A percentile compares a stretch with the other conserved stretches of the same genome.
Evolutionary conservation across 2,888 invertebrate genomes (phyloP).

Genomic region (Drosophila anomelani): DNA sequence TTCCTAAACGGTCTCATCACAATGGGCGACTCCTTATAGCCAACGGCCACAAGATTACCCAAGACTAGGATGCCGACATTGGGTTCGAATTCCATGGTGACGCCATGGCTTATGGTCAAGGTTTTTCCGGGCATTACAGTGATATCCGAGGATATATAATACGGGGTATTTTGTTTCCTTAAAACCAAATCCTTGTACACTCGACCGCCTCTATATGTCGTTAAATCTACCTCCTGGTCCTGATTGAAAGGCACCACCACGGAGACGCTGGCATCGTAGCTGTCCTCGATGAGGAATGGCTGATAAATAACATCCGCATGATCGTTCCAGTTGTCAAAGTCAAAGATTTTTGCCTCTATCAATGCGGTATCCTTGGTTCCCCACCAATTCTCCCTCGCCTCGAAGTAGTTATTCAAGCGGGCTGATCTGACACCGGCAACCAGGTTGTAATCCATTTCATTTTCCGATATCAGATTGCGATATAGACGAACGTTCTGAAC

Average conservation of each 20-base stretch:
- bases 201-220: conserved; percentile 90
- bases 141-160: conserved; percentile 93
- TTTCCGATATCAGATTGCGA: conserved; percentile 94
- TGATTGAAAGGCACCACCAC: conserved; percentile 85
- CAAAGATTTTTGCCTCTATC: conserved; percentile 95
- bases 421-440: conserved; percentile 96
- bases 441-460: conserved; percentile 94
- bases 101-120: conserved; percentile 94
- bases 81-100: conserved; percentile 96
- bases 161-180: conserved; percentile 88
- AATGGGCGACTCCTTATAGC: conserved; percentile 90
- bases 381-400: conserved; percentile 99
- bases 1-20: conserved; percentile 88
- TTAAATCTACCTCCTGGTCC: conserved; percentile 86
- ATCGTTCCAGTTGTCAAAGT: conserved; percentile 99
- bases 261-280: conserved; percentile 91
- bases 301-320: conserved; percentile 96
- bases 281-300: conserved; percentile 93
- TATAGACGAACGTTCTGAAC: conserved; percentile 96
- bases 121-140: conserved; percentile 98
- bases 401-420: conserved; percentile 92
- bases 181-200: conserved; percentile 89
- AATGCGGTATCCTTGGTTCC: conserved; percentile 90
- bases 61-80: conserved; percentile 98
- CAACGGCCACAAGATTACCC: conserved; percentile 94